phyloP scores from a whole-genome alignment of 2,113 vertebrate genomes.

The Hydrochoerus hydrochaeris region DNA sequence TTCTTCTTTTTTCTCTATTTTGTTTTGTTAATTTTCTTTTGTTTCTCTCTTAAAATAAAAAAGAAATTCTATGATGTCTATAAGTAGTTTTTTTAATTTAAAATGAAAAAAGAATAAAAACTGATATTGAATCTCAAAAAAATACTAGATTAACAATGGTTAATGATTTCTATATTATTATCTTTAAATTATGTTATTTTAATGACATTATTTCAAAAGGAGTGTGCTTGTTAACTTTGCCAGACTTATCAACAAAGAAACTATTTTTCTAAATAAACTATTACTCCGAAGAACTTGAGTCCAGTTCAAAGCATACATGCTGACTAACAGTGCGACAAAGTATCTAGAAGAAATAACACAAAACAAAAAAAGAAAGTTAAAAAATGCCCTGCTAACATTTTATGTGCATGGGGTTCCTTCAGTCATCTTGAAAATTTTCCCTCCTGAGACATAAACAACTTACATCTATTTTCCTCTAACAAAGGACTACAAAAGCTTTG shows the following conservation, averaged over 20 bases:
- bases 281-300: conserved; percentile 14
- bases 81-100: not conserved
- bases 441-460: conserved; percentile 1
- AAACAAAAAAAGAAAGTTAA: conserved; percentile 13
- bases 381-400: conserved; percentile 37
- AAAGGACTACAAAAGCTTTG: conserved; percentile 20
- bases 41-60: not conserved
- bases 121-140: too few relatives aligned
- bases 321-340: conserved; percentile 38
- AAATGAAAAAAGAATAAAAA: too few relatives aligned
- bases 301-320: not conserved
- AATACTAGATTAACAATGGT: too few relatives aligned
- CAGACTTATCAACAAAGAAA: conserved; percentile 45
- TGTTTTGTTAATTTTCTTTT: too few relatives aligned
- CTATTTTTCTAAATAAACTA: conserved; percentile 10
- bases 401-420: not conserved
- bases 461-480: not conserved
- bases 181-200: not conserved
- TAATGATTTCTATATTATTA: too few relatives aligned
- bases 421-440: conserved; percentile 27
- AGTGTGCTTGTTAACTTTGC: not conserved
- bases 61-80: not conserved
- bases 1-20: too few relatives aligned
- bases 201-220: not conserved
- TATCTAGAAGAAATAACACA: not conserved